Percentiles rank a stretch among this genome's conserved stretches.
phyloP scores from a whole-genome alignment of 2,113 vertebrate genomes.

The Phocoena sinus region DNA sequence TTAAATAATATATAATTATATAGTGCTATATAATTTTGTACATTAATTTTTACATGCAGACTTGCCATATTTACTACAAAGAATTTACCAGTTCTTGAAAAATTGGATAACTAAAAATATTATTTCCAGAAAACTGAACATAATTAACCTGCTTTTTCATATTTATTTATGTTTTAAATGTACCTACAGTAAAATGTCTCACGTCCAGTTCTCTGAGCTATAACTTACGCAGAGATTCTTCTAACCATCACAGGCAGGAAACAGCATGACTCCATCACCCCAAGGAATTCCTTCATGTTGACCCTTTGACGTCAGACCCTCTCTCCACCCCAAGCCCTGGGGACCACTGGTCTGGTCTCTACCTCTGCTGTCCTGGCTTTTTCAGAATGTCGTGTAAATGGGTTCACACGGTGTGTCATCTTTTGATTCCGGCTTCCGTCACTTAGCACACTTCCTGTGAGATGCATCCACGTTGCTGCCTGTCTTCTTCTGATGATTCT shows the following conservation, averaged over 20 bases:
- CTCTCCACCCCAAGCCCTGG: too few relatives aligned
- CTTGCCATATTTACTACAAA: background rate
- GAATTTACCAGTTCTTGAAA: background rate
- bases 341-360: background rate
- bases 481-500: background rate
- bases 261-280: background rate
- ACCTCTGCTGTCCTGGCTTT: too few relatives aligned
- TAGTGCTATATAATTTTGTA: background rate
- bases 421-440: background rate
- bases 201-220: background rate
- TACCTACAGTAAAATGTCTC: background rate
- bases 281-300: background rate
- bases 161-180: conserved; percentile 6
- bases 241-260: background rate
- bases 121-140: conserved; percentile 7
- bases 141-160: background rate
- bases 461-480: background rate
- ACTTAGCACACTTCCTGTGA: background rate
- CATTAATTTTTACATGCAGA: background rate
- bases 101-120: background rate
- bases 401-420: background rate
- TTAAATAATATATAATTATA: background rate
- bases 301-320: background rate
- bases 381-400: background rate
- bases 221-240: background rate